Conservation (phyloP, 2,113 vertebrate species). For the Promerops cafer region DNA sequence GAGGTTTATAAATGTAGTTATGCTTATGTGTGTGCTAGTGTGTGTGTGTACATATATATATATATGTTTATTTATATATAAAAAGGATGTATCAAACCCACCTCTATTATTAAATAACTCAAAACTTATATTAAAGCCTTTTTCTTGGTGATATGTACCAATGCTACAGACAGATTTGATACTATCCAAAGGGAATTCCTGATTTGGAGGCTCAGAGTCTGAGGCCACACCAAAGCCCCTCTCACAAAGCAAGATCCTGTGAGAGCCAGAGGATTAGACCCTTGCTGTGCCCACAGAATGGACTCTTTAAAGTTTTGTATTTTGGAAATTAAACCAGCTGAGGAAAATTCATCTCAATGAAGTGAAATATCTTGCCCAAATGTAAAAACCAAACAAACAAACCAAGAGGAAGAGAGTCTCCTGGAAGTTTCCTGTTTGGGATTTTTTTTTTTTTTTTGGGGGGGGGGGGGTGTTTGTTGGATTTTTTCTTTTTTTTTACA, state of each 20-base stretch:
- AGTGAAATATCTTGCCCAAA: neutral
- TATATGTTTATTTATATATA: neutral
- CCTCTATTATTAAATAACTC: neutral
- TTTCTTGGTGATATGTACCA: neutral
- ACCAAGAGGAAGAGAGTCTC: neutral
- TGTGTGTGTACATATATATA: fast-evolving
- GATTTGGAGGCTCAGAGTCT: neutral
- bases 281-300: neutral
- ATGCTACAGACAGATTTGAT: neutral
- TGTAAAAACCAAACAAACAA: neutral
- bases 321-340: neutral
- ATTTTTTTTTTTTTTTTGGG: neutral
- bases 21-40: neutral
- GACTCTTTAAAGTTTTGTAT: neutral
- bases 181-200: neutral
- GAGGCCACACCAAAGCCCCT: neutral
- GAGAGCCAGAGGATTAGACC: neutral
- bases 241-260: fast-evolving
- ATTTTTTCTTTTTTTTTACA: neutral
- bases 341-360: neutral
- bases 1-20: neutral
- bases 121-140: neutral
- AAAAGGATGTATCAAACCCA: neutral
- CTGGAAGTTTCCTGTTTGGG: neutral
- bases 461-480: too few relatives aligned